A percentile compares a stretch with the other conserved stretches of the same genome.
phyloP scores from a whole-genome alignment of 2,888 invertebrate species.

The Drosophila buzzatii region DNA sequence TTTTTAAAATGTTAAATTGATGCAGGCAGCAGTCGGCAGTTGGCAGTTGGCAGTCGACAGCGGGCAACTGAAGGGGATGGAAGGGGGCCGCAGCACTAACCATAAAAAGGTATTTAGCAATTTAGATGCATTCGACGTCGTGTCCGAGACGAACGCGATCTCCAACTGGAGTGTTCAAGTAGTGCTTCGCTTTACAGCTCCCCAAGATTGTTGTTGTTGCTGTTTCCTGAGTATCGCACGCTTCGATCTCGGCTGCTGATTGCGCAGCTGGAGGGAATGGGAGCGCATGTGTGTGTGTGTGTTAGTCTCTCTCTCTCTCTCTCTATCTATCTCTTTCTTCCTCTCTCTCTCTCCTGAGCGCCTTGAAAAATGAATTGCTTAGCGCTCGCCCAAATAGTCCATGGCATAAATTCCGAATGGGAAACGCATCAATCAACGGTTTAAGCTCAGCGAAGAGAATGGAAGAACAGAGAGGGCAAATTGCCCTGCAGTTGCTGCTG shows the following conservation, averaged over 20 bases:
- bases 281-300: background rate
- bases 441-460: conserved; percentile 51
- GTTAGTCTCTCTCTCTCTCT: background rate
- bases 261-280: conserved; percentile 68
- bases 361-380: conserved; percentile 75
- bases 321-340: background rate
- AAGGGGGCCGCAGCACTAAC: conserved; percentile 53
- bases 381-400: conserved; percentile 77
- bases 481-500: conserved; percentile 13
- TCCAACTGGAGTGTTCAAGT: conserved; percentile 26
- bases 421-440: conserved; percentile 79
- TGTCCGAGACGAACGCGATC: conserved; percentile 57
- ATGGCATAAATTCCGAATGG: conserved; percentile 81
- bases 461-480: conserved; percentile 9
- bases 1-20: conserved; percentile 80
- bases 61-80: background rate
- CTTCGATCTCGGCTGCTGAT: conserved; percentile 75
- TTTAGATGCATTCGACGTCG: conserved; percentile 81
- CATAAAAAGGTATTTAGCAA: conserved; percentile 81
- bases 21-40: conserved; percentile 49
- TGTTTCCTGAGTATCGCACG: conserved; percentile 71
- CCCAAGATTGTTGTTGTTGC: conserved; percentile 18
- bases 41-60: conserved; percentile 13
- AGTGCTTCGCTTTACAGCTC: conserved; percentile 30
- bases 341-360: conserved; percentile 20